Evolutionary conservation across 2,888 invertebrate genomes (phyloP), one percentile per base, ranked within the genome.

Genomic region (Abrostola tripartita): DNA sequence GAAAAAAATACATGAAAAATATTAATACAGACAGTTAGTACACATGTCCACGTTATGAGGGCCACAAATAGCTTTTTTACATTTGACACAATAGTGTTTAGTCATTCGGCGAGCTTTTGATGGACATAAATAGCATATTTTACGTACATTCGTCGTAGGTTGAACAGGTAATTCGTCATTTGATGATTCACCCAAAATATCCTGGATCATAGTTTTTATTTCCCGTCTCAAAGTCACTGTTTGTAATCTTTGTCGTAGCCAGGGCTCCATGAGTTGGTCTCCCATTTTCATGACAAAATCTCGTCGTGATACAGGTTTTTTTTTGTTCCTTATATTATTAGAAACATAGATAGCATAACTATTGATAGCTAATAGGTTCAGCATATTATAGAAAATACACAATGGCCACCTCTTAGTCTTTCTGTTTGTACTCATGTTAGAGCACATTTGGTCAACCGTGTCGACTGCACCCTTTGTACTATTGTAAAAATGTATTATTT

Each of bases 331-430:
- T 6, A 37, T 6, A 7, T 7, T 37, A 37, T 37, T 37, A 6
- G 37, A 37, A 37, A 37, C 37, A 37, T 5, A 37, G 5, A 37
- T 37, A 37, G 37, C 37, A 7, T 37, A 37, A 37, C 6, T 7
- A 37, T 37, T 37, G 5, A 37, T 37, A 6, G 37, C 37, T 6
- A n/a, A 49, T 40, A 58, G 49, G 24, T 58, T 58, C 47, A 58
- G 49, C 58, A 51, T 58, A 37, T 47, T 50, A 51, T 58, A 58
- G 50, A 58, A 58, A 10, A 53, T 10, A n/a, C 56, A 44, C 37
- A 59, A 24, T 14, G 61, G 61, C 61, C 61, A 61, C 37, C 61
- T 52, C 41, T 52, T 61, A 52, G 61, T 61, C 37, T 61, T 61
- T 41, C 61, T 42, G 41, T 37, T 61, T 37, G 42, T 44, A 37